Base-by-base conservation (phyloP, 2,797 vertebrate genomes). In the Myotis pilosus region DNA sequence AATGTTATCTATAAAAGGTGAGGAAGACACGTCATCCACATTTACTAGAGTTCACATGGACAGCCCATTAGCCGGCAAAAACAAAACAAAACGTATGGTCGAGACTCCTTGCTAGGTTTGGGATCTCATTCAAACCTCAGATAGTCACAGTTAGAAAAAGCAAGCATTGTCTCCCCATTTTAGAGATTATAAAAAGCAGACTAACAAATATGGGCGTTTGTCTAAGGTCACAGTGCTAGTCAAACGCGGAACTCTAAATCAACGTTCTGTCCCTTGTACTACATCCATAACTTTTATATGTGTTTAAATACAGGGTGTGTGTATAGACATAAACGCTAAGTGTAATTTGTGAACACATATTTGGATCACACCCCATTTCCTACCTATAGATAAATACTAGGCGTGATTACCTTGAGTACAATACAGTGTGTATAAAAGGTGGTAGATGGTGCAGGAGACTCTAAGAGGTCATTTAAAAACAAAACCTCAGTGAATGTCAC, bases 341-440 rank as follows among this genome's bases (percentile, higher is more conserved):
- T 66, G 25, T 71, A 53, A 79, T 80, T 79, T 92, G 38, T 82
- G 76, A 96, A 20, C 81, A 71, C 3, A 16, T 68, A 75, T 75
- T 92, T 80, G 38, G 47, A 69, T 79, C 55, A 87, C 57, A 92
- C 60, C 89, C 68, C 33, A 15, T 94, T 90, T 90, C 92, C 91
- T 74, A 84, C 78, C 69, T 74, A 62, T 0, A 69, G 36, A 36
- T 87, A 62, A 72, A 51, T 20, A 36, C 30, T 36, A 78, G 81
- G n/a, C 47, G 5, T 88, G 88, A 95, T 75, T 55, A 30, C 5
- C 69, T 2, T 68, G 30, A 62, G 64, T 41, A 44, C 36, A 76
- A 86, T 83, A 53, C 30, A 15, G 6, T 51, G 38, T 81, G 20
- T 25, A 94, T 94, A 89, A 96, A 96, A 95, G 79, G 55, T 74